Evolutionary conservation across 2,797 vertebrate species (phyloP).

Genomic region (Periophthalmus magnuspinnatus): DNA sequence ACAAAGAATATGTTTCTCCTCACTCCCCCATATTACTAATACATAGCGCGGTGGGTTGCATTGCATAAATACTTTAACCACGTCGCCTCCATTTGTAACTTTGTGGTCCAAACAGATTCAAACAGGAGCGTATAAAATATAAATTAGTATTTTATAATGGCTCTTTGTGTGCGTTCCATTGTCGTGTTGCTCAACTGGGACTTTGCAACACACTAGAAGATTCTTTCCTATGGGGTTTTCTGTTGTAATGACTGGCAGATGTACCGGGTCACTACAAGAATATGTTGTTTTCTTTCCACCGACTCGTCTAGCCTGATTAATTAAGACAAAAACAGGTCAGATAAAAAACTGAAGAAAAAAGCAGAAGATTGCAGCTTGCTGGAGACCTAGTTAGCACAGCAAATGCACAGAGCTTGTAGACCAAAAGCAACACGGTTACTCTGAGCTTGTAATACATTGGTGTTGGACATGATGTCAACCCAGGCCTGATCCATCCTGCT

Average conservation of each 20-base stretch:
- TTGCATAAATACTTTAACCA: constrained; percentile 92
- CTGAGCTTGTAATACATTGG: constrained; percentile 71
- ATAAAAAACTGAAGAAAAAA: constrained; percentile 7
- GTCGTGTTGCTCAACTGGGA: constrained; percentile 54
- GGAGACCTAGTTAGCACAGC: constrained; percentile 61
- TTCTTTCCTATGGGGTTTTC: constrained; percentile 79
- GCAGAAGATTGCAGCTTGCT: constrained; percentile 26
- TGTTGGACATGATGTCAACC: constrained; percentile 73
- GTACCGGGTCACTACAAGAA: constrained; percentile 62
- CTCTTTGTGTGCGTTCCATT: constrained; percentile 75
- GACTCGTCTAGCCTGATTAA: constrained; percentile 81
- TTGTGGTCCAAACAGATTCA: constrained; percentile 79
- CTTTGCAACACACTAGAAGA: constrained; percentile 85
- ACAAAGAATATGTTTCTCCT: constrained; percentile 80
- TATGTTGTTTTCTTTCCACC: constrained; percentile 73
- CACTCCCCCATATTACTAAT: constrained; percentile 87
- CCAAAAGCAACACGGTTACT: constrained; percentile 66
- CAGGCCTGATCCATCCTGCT: constrained; percentile 66
- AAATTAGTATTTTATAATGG: constrained; percentile 90
- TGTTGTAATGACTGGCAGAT: constrained; percentile 44
- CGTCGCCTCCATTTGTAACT: constrained; percentile 89
- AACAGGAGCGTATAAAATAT: constrained; percentile 92
- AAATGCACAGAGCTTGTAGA: constrained; percentile 70
- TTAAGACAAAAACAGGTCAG: background rate
- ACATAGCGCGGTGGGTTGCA: constrained; percentile 87